Evolutionary conservation across 2,797 vertebrate genomes (phyloP), one percentile per base, ranked within the genome.

Genomic region (Mormyrus hasselquistii): DNA sequence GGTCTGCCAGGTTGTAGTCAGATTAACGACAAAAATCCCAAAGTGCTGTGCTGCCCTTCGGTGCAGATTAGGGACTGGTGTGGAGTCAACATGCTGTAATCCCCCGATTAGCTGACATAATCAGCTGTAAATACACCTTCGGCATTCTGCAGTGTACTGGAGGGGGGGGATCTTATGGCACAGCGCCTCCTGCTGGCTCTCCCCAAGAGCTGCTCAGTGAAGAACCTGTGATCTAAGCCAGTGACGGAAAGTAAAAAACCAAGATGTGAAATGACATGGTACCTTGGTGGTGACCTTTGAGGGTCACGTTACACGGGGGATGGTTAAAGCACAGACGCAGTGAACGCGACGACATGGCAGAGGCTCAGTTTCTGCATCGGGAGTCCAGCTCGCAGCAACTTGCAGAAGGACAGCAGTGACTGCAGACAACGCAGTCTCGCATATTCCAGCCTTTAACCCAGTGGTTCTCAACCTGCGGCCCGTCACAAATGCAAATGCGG

Each of bases 51-150:
- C 90, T 90, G 93, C 92, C 94, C 94, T 95, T 92, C 89, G 73
- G 90, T 85, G 91, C 92, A 91, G 94, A 88, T 96, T 94, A 95
- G 89, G 85, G 91, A 92, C 92, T 93, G 91, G 93, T 95, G 95
- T 95, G 94, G 94, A 93, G 91, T 93, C 93, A 94, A 96, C 96
- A 96, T 94, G 95, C 95, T 96, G 96, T 97, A 96, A 96, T 97
- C 96, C 94, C 91, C 90, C 89, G 94, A 96, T 97, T 96, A 97
- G 94, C 95, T 94, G 93, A 94, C 94, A 96, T 96, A 96, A 96
- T 96, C 94, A 96, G 94, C 95, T 96, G 95, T 96, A 95, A 96
- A 95, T 94, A 96, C 95, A 95, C 93, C 94, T 95, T 93, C 1
- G 10, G 52, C 29, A 38, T 52, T 87, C 52, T 19, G 22, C 7